A percentile compares a stretch with the other conserved stretches of the same genome.
phyloP scores from a whole-genome alignment of 2,113 vertebrate genomes.

The Bos indicus region DNA sequence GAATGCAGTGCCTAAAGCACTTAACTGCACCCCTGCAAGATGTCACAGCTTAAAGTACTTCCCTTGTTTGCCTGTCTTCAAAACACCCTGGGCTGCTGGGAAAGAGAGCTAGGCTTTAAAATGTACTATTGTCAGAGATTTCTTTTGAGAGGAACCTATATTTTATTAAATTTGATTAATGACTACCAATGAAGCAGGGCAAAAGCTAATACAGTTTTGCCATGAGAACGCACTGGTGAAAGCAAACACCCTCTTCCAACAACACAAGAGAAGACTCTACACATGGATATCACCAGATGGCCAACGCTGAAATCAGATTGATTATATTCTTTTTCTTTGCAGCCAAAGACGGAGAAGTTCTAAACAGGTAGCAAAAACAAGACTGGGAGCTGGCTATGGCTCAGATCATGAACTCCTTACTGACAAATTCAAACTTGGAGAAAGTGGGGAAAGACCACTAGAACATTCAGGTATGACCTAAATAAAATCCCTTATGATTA shows the following conservation, averaged over 20 bases:
- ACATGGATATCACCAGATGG: not conserved
- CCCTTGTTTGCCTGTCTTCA: slow-evolving; percentile 41
- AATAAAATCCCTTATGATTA: not conserved
- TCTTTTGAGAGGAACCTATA: slow-evolving; percentile 31
- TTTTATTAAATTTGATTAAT: slow-evolving; percentile 37
- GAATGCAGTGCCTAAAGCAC: slow-evolving; percentile 71
- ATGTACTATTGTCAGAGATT: not conserved
- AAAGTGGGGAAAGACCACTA: not conserved
- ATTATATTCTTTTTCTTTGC: not conserved
- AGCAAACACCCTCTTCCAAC: not conserved
- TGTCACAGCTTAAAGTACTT: slow-evolving; percentile 40
- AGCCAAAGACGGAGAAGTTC: not conserved
- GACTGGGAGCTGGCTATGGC: not conserved
- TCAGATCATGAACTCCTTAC: not conserved
- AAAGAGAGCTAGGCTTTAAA: slow-evolving; percentile 38
- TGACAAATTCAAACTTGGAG: not conserved
- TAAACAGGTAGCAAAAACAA: not conserved
- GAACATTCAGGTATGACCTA: not conserved
- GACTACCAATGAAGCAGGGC: not conserved
- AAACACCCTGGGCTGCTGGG: slow-evolving; percentile 33
- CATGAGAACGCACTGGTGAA: not conserved
- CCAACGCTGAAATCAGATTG: not conserved
- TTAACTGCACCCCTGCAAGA: slow-evolving; percentile 33
- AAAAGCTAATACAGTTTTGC: not conserved
- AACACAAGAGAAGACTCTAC: not conserved